Evolutionary conservation across 2,888 invertebrate species (phyloP).

Genomic region (Parnassius apollo): DNA sequence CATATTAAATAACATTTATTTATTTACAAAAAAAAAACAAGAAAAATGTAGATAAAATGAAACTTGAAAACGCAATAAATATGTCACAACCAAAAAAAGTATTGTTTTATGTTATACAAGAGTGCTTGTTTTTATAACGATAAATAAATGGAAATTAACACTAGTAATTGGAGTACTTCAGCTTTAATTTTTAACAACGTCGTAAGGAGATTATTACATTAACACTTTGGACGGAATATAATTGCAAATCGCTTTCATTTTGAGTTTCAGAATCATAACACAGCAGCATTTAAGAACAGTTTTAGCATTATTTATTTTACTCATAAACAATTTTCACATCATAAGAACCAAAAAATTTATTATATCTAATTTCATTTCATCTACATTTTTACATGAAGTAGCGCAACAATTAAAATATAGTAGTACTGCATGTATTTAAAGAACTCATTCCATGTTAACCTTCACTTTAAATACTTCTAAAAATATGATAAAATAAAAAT

Average conservation of each 20-base stretch:
- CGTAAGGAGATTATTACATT: not conserved
- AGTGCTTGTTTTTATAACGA: too few relatives aligned
- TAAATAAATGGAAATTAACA: too few relatives aligned
- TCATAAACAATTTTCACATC: too few relatives aligned
- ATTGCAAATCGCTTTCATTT: not conserved
- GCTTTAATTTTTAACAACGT: not conserved
- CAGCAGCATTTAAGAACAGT: too few relatives aligned
- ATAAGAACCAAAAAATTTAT: not conserved
- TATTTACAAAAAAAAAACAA: slow-evolving; percentile 22
- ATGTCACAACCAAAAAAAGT: too few relatives aligned
- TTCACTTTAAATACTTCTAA: not conserved
- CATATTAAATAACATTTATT: slow-evolving; percentile 16
- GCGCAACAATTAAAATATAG: slow-evolving; percentile 4
- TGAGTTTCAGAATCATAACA: not conserved
- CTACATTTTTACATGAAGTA: slow-evolving; percentile 6
- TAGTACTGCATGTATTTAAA: slow-evolving; percentile 1
- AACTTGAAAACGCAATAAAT: not conserved
- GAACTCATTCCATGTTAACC: not conserved
- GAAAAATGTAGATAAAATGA: slow-evolving; percentile 24
- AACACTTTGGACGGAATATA: slow-evolving; percentile 17
- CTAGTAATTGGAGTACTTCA: too few relatives aligned
- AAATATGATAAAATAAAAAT: slow-evolving; percentile 9
- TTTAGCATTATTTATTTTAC: too few relatives aligned
- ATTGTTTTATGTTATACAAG: too few relatives aligned
- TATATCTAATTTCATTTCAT: slow-evolving; percentile 13